These are phyloP conservation scores for Tuberolachnus salignus DNA, from an alignment of 2,888 invertebrate genomes.

Conservation along the genomic window DNA sequence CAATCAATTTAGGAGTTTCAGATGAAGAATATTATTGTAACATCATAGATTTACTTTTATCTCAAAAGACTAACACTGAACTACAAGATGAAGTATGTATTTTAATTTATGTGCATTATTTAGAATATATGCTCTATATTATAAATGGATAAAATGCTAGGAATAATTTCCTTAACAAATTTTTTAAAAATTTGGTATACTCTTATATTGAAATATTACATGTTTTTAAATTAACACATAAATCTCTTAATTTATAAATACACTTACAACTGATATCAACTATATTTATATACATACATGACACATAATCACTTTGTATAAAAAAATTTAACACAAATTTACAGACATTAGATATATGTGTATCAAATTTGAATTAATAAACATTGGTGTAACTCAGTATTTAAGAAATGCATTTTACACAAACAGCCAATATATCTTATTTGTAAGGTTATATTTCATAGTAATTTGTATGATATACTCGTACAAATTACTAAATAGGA, in stretches of 20 bases:
- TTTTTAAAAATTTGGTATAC: neutral
- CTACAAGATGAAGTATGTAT: constrained; percentile 50
- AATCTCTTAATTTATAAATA: too few species aligned
- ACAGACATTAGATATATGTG: too few species aligned
- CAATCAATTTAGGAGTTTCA: constrained; percentile 27
- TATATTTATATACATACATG: too few species aligned
- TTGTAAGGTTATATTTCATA: neutral
- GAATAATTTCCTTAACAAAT: too few species aligned
- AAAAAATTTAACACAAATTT: too few species aligned
- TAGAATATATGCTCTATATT: neutral
- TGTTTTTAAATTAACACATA: too few species aligned
- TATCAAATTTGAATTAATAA: too few species aligned
- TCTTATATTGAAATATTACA: neutral
- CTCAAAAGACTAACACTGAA: constrained; percentile 40
- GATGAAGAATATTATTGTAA: constrained; percentile 49
- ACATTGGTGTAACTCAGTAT: too few species aligned
- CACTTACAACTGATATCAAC: too few species aligned
- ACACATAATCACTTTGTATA: too few species aligned
- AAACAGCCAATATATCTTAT: neutral
- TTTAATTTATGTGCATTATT: neutral
- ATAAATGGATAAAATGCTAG: neutral
- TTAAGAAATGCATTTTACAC: too few species aligned
- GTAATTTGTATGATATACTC: neutral
- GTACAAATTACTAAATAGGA: neutral
- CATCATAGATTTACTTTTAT: constrained; percentile 28